Conservation (phyloP, 2,888 invertebrate species). For the Labia minor region DNA sequence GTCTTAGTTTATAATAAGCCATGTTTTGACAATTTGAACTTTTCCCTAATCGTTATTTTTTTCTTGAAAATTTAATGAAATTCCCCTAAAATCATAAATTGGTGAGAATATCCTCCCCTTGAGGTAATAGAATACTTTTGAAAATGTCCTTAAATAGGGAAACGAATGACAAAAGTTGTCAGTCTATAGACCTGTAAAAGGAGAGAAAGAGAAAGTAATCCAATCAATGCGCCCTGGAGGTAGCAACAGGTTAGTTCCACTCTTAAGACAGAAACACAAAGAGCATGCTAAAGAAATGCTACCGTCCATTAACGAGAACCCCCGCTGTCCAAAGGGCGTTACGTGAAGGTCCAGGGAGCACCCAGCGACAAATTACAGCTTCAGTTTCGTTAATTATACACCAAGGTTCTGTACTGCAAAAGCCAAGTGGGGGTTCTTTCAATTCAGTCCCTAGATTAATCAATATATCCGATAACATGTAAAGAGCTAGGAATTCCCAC, state of each 20-base stretch:
- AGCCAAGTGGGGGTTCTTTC: slow-evolving; percentile 1
- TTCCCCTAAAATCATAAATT: background rate
- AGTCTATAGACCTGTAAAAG: background rate
- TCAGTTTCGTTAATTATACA: background rate
- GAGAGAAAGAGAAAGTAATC: background rate
- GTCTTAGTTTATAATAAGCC: background rate
- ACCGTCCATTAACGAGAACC: background rate
- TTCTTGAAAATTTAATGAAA: background rate
- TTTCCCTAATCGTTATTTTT: background rate
- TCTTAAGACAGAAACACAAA: background rate
- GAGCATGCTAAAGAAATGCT: background rate
- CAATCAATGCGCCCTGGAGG: background rate
- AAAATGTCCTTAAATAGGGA: background rate
- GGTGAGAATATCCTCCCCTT: background rate
- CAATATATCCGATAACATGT: background rate
- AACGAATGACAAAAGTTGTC: slow-evolving; percentile 7
- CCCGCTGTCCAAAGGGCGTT: background rate
- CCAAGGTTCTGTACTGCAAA: background rate
- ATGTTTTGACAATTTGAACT: background rate
- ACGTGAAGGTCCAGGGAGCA: background rate
- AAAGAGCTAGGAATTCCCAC: background rate
- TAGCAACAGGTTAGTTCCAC: background rate
- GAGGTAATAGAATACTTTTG: background rate
- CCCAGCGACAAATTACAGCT: background rate
- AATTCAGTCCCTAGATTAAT: background rate